Evolutionary conservation across 2,888 invertebrate genomes (phyloP).

Genomic region (Abrostola tripartita): DNA sequence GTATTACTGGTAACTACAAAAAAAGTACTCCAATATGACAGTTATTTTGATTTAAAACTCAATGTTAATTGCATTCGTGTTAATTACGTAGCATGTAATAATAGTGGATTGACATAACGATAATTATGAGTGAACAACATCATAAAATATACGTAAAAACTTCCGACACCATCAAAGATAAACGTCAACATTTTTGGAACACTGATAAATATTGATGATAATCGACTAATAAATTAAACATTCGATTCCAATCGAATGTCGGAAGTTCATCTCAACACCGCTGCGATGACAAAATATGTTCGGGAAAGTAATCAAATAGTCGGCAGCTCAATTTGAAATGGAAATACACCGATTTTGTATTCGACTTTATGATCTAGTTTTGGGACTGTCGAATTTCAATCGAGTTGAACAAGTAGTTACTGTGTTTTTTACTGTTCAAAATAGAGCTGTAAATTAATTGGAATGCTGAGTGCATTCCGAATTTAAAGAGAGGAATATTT

Average conservation of each 20-base stretch:
- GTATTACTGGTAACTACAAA: too few relatives aligned
- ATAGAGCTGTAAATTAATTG: slow-evolving; percentile 8
- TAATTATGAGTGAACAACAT: background rate
- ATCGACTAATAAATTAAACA: slow-evolving; percentile 37
- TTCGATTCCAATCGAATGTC: slow-evolving; percentile 32
- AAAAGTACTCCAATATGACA: too few relatives aligned
- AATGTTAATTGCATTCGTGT: too few relatives aligned
- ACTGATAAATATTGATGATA: slow-evolving; percentile 25
- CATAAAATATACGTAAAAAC: background rate
- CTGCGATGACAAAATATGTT: slow-evolving; percentile 30
- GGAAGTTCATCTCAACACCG: slow-evolving; percentile 29
- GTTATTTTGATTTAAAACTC: too few relatives aligned
- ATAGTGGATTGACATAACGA: background rate
- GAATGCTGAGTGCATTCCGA: background rate
- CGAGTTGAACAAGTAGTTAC: slow-evolving; percentile 4
- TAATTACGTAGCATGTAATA: background rate
- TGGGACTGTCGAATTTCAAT: slow-evolving; percentile 25
- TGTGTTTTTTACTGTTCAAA: background rate
- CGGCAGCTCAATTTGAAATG: slow-evolving; percentile 36
- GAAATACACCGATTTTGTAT: slow-evolving; percentile 34
- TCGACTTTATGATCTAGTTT: slow-evolving; percentile 40
- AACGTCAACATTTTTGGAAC: slow-evolving; percentile 4
- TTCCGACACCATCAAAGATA: slow-evolving; percentile 10
- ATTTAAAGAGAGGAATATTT: background rate
- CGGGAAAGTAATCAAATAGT: slow-evolving; percentile 34